Conservation (phyloP, 2,113 vertebrate species). For the Chaenogobius annularis region DNA sequence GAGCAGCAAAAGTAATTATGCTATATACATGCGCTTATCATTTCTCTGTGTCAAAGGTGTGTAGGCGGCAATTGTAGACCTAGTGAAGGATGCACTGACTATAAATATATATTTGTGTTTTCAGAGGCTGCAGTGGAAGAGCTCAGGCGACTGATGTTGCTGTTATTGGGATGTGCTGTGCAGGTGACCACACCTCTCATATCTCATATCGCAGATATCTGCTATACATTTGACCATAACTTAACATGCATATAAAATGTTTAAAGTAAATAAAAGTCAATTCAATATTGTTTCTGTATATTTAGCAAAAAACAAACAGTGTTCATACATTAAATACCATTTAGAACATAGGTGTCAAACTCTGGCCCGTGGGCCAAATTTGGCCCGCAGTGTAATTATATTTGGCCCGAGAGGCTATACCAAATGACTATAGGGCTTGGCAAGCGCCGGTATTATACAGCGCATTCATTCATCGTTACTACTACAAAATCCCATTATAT, state of each 20-base stretch:
- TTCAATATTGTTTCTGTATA: not conserved
- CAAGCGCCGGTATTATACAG: too few relatives aligned
- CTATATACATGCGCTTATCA: conserved; percentile 49
- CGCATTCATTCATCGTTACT: too few relatives aligned
- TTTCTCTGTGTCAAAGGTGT: conserved; percentile 53
- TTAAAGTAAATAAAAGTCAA: not conserved
- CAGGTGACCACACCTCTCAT: conserved; percentile 75
- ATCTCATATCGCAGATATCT: conserved; percentile 1
- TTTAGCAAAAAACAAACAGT: too few relatives aligned
- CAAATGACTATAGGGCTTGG: too few relatives aligned
- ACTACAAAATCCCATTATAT: too few relatives aligned
- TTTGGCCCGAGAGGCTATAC: too few relatives aligned
- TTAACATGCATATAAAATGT: not conserved
- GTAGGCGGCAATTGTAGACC: conserved; percentile 53
- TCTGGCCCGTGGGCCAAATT: too few relatives aligned
- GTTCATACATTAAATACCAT: not conserved
- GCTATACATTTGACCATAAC: not conserved
- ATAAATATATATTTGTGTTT: conserved; percentile 47
- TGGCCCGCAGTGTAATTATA: too few relatives aligned
- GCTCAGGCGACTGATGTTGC: conserved; percentile 80
- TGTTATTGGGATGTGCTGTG: conserved; percentile 86
- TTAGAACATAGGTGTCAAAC: too few relatives aligned
- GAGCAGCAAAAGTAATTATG: conserved; percentile 50
- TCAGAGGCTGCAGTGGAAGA: conserved; percentile 83
- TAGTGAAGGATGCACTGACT: conserved; percentile 36